phyloP scores from a whole-genome alignment of 2,888 invertebrate genomes.

The Nomada fabriciana region DNA sequence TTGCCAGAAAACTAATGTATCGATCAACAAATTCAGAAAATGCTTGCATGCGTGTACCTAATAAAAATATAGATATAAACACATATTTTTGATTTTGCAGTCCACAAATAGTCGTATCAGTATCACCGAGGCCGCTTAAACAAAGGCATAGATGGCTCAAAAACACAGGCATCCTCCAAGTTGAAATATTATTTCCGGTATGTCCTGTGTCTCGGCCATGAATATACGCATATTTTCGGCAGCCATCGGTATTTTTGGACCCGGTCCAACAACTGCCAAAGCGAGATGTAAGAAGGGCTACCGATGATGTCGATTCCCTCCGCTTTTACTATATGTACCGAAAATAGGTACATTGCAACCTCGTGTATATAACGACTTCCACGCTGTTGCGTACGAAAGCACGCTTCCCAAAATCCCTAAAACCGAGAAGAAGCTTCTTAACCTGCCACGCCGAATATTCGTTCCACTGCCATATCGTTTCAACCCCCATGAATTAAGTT shows the following conservation, averaged over 20 bases:
- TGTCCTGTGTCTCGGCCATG: slow-evolving; percentile 39
- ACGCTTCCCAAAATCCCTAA: slow-evolving; percentile 33
- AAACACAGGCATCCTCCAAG: slow-evolving; percentile 34
- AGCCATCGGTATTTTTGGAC: slow-evolving; percentile 58
- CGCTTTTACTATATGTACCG: slow-evolving; percentile 10
- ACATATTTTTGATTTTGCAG: neutral
- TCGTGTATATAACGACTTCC: slow-evolving; percentile 25
- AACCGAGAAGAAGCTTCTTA: slow-evolving; percentile 4
- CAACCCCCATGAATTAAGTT: slow-evolving; percentile 41
- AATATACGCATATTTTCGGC: slow-evolving; percentile 42
- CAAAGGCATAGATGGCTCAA: slow-evolving; percentile 18
- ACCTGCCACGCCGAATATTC: slow-evolving; percentile 9
- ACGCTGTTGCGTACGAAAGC: slow-evolving; percentile 10
- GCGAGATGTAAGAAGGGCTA: slow-evolving; percentile 30
- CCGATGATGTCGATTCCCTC: slow-evolving; percentile 54
- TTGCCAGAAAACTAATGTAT: too few species aligned
- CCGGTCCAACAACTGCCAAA: slow-evolving; percentile 48
- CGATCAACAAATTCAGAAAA: too few species aligned
- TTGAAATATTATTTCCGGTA: slow-evolving; percentile 67
- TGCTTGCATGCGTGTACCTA: too few species aligned
- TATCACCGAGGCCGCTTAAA: slow-evolving; percentile 18
- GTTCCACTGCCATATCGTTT: slow-evolving; percentile 19
- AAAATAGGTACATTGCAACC: slow-evolving; percentile 42
- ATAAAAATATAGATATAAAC: neutral
- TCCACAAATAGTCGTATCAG: slow-evolving; percentile 15